These are phyloP conservation scores for Linurgus olivaceus DNA, from an alignment of 2,797 vertebrate species.

Conservation along the genomic window DNA sequence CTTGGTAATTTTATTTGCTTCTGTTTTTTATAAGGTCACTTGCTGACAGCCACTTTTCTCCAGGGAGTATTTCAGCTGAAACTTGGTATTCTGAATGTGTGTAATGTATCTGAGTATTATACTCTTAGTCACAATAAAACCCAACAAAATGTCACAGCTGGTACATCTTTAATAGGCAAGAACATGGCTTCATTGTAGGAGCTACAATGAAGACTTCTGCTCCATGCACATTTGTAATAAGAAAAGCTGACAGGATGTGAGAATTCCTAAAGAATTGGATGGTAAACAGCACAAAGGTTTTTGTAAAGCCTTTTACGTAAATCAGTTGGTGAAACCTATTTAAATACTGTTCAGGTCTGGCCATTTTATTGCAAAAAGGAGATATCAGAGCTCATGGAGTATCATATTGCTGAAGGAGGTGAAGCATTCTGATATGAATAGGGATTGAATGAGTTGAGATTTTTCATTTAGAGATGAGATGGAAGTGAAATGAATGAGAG, in stretches of 20 bases:
- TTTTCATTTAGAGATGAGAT: background rate
- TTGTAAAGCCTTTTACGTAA: background rate
- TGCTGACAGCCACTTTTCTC: background rate
- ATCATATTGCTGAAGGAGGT: background rate
- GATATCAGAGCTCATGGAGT: background rate
- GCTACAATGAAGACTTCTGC: background rate
- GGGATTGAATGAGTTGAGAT: background rate
- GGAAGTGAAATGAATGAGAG: background rate
- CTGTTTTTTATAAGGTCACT: background rate
- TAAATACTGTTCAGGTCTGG: background rate
- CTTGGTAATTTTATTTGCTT: background rate
- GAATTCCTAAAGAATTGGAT: background rate
- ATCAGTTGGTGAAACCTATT: background rate
- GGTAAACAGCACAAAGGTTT: background rate
- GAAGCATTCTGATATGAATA: background rate
- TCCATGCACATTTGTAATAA: background rate
- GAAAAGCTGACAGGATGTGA: background rate
- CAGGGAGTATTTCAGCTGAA: background rate
- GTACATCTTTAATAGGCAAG: background rate
- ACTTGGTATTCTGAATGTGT: background rate
- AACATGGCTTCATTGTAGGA: background rate
- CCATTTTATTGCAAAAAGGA: background rate
- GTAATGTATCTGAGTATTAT: background rate
- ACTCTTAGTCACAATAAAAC: background rate
- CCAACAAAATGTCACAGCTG: background rate